Base-by-base conservation (phyloP, 2,888 invertebrate species). In the Cerastoderma edule region DNA sequence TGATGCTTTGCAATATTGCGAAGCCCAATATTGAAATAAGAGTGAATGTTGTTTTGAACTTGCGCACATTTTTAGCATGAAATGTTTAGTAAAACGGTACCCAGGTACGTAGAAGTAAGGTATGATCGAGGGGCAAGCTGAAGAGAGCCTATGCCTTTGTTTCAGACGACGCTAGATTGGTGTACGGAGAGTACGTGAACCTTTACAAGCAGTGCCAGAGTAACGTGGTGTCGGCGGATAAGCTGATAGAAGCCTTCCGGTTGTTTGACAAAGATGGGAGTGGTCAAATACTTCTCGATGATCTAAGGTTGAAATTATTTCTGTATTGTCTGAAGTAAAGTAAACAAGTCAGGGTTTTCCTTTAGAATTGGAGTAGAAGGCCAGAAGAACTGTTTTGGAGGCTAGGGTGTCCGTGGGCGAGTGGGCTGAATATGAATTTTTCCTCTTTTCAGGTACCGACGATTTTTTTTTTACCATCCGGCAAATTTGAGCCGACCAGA, bases 241-340 rank as follows among this genome's bases (percentile, higher is more conserved):
- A 60, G 32, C 13, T 74, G 44, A 46, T 64, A 6, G 65, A 46
- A 16, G 74, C 74, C 10, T 74, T 74, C 44, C 27, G 50, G 33
- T 64, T 69, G 28, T 74, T 74, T 64, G 74, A 74, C 53, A 69
- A 65, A 56, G 64, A 68, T 30, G 63, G 53, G 3, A 65, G 35
- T 19, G 74, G 74, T 6, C 48, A 64, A 48, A 74, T 74, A 19
- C 33, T 56, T 13, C 27, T 48, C 28, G 24, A 50, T 27, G 74
- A 74, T n/a, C 56, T 74, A 13, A 70, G 64, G 75, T 71, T 67
- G 32, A 19, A 16, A 13, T 39, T 13, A 39, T 13, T 39, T 13
- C 39, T n/a, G n/a, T n/a, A n/a, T n/a, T n/a, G n/a, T n/a, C n/a
- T n/a, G n/a, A n/a, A n/a, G n/a, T n/a, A n/a, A n/a, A n/a, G n/a